Evolutionary conservation across 2,797 vertebrate genomes (phyloP).

Genomic region (Furcifer pardalis): DNA sequence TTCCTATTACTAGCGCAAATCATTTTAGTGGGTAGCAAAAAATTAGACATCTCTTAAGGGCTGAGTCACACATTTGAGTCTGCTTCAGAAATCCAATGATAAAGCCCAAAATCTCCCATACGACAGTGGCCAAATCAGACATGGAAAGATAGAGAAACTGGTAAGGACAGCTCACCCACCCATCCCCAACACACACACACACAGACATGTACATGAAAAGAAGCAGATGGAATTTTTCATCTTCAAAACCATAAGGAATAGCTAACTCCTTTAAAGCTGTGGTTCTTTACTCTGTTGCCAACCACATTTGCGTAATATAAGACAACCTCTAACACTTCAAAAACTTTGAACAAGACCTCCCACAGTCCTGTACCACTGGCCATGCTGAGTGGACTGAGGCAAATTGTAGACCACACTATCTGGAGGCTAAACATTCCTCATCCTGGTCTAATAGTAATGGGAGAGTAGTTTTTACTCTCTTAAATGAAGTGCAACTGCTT

Average conservation of each 20-base stretch:
- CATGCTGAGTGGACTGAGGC: too few species aligned
- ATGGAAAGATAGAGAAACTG: background rate
- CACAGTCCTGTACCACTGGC: too few species aligned
- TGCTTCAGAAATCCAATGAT: background rate
- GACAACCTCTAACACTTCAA: background rate
- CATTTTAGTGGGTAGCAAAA: constrained; percentile 29
- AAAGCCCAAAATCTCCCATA: background rate
- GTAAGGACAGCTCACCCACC: background rate
- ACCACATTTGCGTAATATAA: background rate
- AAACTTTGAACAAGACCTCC: background rate
- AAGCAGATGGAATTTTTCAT: background rate
- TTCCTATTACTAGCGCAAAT: too few species aligned
- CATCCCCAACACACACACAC: background rate
- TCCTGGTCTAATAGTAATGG: background rate
- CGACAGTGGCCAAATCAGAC: too few species aligned
- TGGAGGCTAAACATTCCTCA: too few species aligned
- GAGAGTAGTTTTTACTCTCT: too few species aligned
- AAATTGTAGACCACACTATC: too few species aligned
- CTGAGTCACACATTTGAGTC: background rate
- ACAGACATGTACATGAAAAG: too few species aligned
- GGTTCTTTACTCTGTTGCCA: background rate
- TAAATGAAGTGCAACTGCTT: background rate
- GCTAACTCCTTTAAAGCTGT: background rate
- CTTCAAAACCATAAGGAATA: background rate
- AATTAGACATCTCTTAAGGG: constrained; percentile 29